A percentile compares a stretch with the other conserved stretches of the same genome.
Conservation (phyloP, 2,888 invertebrate genomes). For the Phyto melanocephala region DNA sequence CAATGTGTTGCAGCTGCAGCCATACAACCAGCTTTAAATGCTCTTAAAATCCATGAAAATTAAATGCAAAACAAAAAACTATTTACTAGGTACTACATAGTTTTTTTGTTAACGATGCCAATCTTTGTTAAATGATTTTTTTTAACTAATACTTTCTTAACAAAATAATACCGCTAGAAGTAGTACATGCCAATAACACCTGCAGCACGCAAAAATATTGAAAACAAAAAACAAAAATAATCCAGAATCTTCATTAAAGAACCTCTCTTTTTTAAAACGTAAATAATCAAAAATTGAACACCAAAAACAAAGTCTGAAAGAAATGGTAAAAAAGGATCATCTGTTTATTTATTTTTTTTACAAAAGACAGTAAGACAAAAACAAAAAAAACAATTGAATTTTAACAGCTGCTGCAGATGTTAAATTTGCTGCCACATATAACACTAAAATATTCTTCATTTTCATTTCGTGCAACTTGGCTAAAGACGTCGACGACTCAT, state of each 20-base stretch:
- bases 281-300: constrained; percentile 44
- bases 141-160: too few relatives aligned
- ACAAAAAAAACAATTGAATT: constrained; percentile 1
- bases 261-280: constrained; percentile 6
- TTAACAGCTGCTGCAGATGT: constrained; percentile 63
- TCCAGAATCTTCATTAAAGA: constrained; percentile 16
- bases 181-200: neutral
- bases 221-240: neutral
- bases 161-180: too few relatives aligned
- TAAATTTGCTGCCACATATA: constrained; percentile 45
- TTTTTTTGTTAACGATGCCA: too few relatives aligned
- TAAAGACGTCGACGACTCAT: constrained; percentile 5
- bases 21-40: constrained; percentile 4
- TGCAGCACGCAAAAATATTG: too few relatives aligned
- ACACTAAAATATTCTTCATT: constrained; percentile 29
- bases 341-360: constrained; percentile 20
- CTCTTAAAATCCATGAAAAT: neutral
- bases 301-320: too few relatives aligned
- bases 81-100: neutral
- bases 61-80: neutral
- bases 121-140: too few relatives aligned
- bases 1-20: constrained; percentile 22
- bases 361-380: neutral
- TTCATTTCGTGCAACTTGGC: neutral
- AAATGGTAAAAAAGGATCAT: constrained; percentile 26